Evolutionary conservation across 2,797 vertebrate species (phyloP).

Genomic region (Borostomias antarcticus): DNA sequence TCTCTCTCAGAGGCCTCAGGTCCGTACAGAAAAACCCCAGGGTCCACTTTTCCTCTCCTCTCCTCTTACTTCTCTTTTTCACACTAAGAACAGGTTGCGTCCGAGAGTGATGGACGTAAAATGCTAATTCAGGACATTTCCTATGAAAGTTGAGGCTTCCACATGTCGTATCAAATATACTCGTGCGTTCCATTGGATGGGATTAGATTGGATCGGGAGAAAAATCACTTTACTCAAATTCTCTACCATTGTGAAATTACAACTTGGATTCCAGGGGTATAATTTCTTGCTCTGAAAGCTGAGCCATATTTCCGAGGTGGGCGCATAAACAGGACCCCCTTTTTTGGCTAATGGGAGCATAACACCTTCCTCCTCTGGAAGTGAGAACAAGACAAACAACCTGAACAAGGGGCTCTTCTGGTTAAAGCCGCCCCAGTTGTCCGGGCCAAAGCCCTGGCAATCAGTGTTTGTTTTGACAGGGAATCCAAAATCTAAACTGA

Average conservation of each 20-base stretch:
- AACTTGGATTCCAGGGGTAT: neutral
- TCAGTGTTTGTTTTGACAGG: constrained; percentile 83
- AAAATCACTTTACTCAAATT: neutral
- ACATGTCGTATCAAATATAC: neutral
- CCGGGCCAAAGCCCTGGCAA: constrained; percentile 41
- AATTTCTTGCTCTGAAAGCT: neutral
- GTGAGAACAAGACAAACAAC: constrained; percentile 40
- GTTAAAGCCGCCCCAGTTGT: constrained; percentile 46
- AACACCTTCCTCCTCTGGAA: constrained; percentile 19
- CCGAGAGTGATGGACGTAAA: neutral
- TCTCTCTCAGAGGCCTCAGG: constrained; percentile 21
- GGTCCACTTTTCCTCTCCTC: constrained; percentile 42
- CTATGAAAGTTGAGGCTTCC: neutral
- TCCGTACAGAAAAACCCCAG: constrained; percentile 44
- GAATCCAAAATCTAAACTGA: constrained; percentile 84
- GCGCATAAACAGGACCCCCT: constrained; percentile 25
- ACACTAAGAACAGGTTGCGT: neutral
- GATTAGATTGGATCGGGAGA: no score
- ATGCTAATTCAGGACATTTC: neutral
- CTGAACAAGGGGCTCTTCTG: constrained; percentile 43
- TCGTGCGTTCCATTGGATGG: no score
- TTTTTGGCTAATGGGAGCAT: constrained; percentile 12
- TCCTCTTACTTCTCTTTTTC: constrained; percentile 4
- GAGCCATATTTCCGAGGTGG: neutral
- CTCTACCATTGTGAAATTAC: neutral